A percentile compares a stretch with the other conserved stretches of the same genome.
phyloP scores from a whole-genome alignment of 2,888 invertebrate genomes.

The Microctonus hyperodae region DNA sequence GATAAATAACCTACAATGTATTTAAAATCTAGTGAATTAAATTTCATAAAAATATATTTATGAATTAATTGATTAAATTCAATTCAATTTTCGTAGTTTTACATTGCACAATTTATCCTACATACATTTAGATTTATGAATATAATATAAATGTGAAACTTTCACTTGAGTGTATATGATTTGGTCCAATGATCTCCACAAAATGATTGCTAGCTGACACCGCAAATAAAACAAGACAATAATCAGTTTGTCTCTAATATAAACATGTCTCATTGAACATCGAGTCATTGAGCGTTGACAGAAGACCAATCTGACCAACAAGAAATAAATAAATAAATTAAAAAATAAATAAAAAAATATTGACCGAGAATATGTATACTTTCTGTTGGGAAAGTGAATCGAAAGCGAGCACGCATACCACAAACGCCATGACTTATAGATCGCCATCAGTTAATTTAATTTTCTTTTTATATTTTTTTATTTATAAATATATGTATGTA shows the following conservation, averaged over 20 bases:
- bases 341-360: background rate
- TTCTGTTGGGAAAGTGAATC: constrained; percentile 36
- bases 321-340: background rate
- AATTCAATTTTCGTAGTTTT: no score
- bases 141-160: constrained; percentile 8
- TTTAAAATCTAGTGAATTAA: background rate
- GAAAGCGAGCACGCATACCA: constrained; percentile 30
- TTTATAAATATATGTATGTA: no score
- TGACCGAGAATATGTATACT: constrained; percentile 4
- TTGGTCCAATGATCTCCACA: background rate
- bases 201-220: background rate
- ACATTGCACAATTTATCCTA: no score
- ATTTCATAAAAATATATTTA: no score
- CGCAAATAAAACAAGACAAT: constrained; percentile 10
- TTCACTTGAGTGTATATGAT: constrained; percentile 6
- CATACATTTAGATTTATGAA: background rate
- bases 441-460: background rate
- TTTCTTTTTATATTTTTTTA: background rate
- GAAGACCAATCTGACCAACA: background rate
- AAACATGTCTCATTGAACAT: background rate
- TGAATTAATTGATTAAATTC: no score
- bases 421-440: constrained; percentile 7
- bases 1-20: background rate
- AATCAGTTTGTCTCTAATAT: constrained; percentile 8
- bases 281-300: background rate